Evolutionary conservation across 2,113 vertebrate species (phyloP).

Genomic region (Phalacrocorax brasilianus): DNA sequence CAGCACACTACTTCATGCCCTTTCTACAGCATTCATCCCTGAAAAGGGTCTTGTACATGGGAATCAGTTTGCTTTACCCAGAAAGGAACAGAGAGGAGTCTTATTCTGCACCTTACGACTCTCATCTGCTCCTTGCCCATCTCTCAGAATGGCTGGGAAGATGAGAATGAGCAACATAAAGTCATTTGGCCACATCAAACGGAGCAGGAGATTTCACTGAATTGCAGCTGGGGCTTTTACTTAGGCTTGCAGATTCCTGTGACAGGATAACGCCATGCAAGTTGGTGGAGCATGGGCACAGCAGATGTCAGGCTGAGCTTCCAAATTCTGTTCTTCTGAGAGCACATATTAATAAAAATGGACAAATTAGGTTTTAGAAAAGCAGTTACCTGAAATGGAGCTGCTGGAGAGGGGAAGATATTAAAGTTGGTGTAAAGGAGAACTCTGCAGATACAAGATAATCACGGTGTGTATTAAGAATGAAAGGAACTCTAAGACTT

Average conservation of each 20-base stretch:
- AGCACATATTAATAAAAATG: neutral
- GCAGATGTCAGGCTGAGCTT: neutral
- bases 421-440: neutral
- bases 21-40: neutral
- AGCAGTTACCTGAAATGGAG: neutral
- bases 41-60: neutral
- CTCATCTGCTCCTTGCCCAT: neutral
- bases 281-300: neutral
- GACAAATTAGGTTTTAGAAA: neutral
- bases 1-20: neutral
- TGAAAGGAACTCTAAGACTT: conserved; percentile 21
- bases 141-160: neutral
- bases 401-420: neutral
- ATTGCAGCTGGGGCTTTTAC: neutral
- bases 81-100: neutral
- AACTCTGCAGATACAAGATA: neutral
- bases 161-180: neutral
- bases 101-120: neutral
- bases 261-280: neutral
- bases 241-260: neutral
- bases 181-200: neutral
- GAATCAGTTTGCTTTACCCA: neutral
- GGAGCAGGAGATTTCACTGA: neutral
- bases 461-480: neutral
- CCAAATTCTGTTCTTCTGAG: neutral